Base-by-base conservation (phyloP, 2,888 invertebrate species). In the Girardia tigrina region DNA sequence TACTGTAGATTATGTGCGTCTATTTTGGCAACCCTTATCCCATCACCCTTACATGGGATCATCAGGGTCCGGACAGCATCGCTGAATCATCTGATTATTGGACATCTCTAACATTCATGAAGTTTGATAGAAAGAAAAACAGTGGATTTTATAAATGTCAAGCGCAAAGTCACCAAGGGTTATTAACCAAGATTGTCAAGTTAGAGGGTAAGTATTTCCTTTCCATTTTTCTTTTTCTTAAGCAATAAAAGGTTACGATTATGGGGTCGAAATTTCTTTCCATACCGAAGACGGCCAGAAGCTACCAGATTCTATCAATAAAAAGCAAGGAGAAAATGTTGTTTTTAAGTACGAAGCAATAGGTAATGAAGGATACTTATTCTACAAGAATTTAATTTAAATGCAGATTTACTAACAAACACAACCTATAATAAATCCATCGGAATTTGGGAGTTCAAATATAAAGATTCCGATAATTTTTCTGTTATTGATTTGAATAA, bases 121-220 rank as follows among this genome's bases (percentile, higher is more conserved):
- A 56, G 23, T 56, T 56, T 56, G 56, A 56, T 56, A n/a, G 56
- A 4, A 56, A 56, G 56, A 56, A n/a, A 56, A 56, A 56, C 56
- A 56, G 56, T 56, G 56, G 56, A 56, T 6, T 2, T 20, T 56
- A 56, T 56, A 56, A 56, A 56, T 56, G 56, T 56, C 8, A 56
- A n/a, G 56, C 56, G 23, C 8, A 20, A 12, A 56, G 56, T 56
- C 8, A 56, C 23, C 8, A 12, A 12, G 56, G 56, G 4, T 4
- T 56, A 8, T 16, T 56, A 16, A 8, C 56, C 6, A 56, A 56
- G 56, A 56, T 2, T n/a, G 56, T 56, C n/a, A n/a, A 56, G 4
- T n/a, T 56, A 8, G 56, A 56, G 23, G 56, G 56, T 56, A 8
- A 56, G 8, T 16, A 36, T 16, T 36, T 36, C 8, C 36, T 36